Base-by-base conservation (phyloP, 2,888 invertebrate species). In the Bembecia ichneumoniformis region DNA sequence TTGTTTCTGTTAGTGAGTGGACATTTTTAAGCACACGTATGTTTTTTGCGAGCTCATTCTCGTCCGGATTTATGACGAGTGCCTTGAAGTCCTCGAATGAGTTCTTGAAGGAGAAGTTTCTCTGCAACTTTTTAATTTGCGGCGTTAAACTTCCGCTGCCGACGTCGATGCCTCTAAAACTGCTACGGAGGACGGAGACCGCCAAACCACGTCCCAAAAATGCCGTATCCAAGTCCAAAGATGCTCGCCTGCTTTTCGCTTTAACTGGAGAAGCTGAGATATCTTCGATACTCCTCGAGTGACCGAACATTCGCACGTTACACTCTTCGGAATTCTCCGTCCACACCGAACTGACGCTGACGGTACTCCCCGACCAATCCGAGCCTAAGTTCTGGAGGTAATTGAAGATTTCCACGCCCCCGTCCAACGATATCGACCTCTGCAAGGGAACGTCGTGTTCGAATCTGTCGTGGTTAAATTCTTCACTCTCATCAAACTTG, bases 241-340 rank as follows among this genome's bases (percentile, higher is more conserved):
- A 86, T 77, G 76, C 78, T 40, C 79, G 77, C 64, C 84, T 74
- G 63, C 76, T 84, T 83, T 68, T 86, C 81, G 64, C 64, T 66
- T 58, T 67, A 2, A 52, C 45, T 49, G 68, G 80, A 81, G 82
- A 80, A 80, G 76, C 71, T 35, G 78, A 77, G 58, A 82, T 75
- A 81, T 86, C 83, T 61, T 83, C 86, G 50, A 77, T 77, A 62
- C 82, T 83, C 55, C 70, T 76, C 51, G 71, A 71, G 55, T 64
- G 70, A 46, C 78, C 79, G 40, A 65, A 53, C 16, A 56, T 48
- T 16, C 61, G 56, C 52, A 59, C 60, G 20, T 64, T 62, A 11
- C 60, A 60, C 43, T 64, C 70, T 20, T 72, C 71, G 0, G 79
- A 76, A 45, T 76, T 57, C 36, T 77, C 55, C 20, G 81, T 76